Evolutionary conservation across 1,140 invertebrate genomes (phyloP).

Genomic region (Drosophila parvula): DNA sequence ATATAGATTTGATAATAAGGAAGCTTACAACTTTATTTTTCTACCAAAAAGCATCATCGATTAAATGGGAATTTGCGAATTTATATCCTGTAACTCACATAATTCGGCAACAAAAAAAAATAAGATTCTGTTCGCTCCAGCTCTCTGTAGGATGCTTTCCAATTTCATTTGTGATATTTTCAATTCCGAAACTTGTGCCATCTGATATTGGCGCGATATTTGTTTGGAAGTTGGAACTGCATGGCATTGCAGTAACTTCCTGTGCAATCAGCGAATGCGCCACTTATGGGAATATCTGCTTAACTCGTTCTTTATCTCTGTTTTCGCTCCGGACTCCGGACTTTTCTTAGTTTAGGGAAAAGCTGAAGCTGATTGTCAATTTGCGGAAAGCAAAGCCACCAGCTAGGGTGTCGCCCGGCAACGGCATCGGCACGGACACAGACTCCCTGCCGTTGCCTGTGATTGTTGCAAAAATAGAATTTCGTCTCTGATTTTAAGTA

Average conservation of each 20-base stretch:
- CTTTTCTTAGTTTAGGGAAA: slow-evolving; percentile 37
- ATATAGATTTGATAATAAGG: not conserved
- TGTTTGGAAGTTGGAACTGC: slow-evolving; percentile 24
- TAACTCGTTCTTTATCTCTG: slow-evolving; percentile 56
- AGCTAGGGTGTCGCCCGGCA: slow-evolving; percentile 8
- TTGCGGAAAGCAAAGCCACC: slow-evolving; percentile 31
- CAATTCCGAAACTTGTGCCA: slow-evolving; percentile 37
- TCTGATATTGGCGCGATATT: slow-evolving; percentile 41
- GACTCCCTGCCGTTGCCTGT: slow-evolving; percentile 54
- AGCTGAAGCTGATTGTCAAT: slow-evolving; percentile 68
- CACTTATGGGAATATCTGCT: slow-evolving; percentile 48
- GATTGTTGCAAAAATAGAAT: slow-evolving; percentile 80
- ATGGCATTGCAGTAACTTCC: slow-evolving; percentile 24
- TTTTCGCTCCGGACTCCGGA: slow-evolving; percentile 37
- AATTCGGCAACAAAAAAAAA: slow-evolving; percentile 8
- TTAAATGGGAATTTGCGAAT: slow-evolving; percentile 16
- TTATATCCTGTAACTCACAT: slow-evolving; percentile 31
- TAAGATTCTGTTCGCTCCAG: not conserved
- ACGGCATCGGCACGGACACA: slow-evolving; percentile 1
- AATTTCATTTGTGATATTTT: slow-evolving; percentile 45
- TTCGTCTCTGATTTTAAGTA: slow-evolving; percentile 81
- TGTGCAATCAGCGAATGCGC: slow-evolving; percentile 49
- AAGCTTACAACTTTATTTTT: slow-evolving; percentile 11
- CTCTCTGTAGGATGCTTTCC: slow-evolving; percentile 3
- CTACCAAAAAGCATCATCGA: not conserved